Percentiles rank a stretch among this genome's conserved stretches.
Conservation (phyloP, 2,113 vertebrate species). For the Cariama cristata region DNA sequence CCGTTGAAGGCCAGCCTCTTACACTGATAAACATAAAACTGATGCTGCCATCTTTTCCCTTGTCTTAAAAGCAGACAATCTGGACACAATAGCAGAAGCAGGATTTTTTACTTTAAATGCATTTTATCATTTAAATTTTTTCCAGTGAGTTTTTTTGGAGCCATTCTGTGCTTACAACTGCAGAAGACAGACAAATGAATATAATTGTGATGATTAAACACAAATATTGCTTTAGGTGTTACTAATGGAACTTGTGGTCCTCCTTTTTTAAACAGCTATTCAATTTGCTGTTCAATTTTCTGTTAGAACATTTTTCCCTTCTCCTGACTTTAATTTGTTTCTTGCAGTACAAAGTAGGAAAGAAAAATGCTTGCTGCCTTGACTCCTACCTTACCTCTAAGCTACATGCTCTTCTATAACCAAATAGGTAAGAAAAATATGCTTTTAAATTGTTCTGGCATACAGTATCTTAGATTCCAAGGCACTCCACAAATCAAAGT, state of each 20-base stretch:
- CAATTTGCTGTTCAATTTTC: conserved; percentile 11
- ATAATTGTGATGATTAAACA: not conserved
- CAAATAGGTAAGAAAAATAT: conserved; percentile 38
- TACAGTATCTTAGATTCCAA: not conserved
- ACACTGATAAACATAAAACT: not conserved
- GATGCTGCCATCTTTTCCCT: not conserved
- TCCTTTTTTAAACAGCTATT: conserved; percentile 4
- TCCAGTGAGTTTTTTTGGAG: not conserved
- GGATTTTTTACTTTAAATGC: not conserved
- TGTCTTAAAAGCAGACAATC: not conserved
- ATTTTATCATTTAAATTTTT: not conserved
- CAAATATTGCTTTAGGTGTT: not conserved
- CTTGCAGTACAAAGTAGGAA: not conserved
- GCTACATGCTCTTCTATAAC: not conserved
- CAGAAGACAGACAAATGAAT: not conserved
- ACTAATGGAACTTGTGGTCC: not conserved
- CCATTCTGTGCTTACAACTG: not conserved
- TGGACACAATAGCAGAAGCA: not conserved
- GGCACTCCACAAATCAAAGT: conserved; percentile 24
- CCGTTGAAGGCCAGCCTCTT: not conserved
- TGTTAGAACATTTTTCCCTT: conserved; percentile 10
- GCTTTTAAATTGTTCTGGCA: conserved; percentile 32
- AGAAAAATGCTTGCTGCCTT: conserved; percentile 27
- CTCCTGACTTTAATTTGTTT: conserved; percentile 14
- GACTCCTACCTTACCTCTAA: conserved; percentile 21